phyloP scores from a whole-genome alignment of 2,888 invertebrate genomes.

The Caenorhabditis drosophilae region DNA sequence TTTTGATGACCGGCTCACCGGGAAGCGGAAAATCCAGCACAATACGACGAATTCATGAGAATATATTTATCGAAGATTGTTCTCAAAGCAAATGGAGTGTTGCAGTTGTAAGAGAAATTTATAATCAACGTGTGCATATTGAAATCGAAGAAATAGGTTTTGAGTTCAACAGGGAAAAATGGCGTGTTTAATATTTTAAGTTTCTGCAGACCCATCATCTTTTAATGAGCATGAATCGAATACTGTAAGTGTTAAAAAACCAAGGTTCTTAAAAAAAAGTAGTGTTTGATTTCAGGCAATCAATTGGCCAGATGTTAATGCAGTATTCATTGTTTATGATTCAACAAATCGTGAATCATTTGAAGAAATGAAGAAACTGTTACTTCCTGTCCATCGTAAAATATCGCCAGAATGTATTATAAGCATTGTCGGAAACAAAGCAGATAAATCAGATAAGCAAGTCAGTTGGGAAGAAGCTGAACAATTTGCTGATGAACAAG shows the following conservation, averaged over 20 bases:
- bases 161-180: too few species aligned
- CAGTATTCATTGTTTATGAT: neutral
- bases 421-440: constrained; percentile 4
- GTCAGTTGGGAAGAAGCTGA: constrained; percentile 1
- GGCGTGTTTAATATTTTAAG: too few species aligned
- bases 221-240: too few species aligned
- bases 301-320: constrained; percentile 4
- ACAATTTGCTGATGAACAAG: neutral
- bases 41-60: neutral
- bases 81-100: too few species aligned
- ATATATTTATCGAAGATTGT: neutral
- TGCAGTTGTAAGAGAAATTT: neutral
- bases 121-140: neutral
- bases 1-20: neutral
- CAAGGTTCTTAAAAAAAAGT: neutral
- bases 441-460: neutral
- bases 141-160: constrained; percentile 8
- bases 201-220: too few species aligned
- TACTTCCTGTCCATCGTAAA: constrained; percentile 2
- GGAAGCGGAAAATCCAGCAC: neutral
- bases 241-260: too few species aligned
- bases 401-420: constrained; percentile 3
- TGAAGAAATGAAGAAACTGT: neutral
- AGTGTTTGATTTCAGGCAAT: neutral
- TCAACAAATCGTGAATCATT: neutral